phyloP scores from a whole-genome alignment of 2,888 invertebrate species.

The Drosophila sordidula region DNA sequence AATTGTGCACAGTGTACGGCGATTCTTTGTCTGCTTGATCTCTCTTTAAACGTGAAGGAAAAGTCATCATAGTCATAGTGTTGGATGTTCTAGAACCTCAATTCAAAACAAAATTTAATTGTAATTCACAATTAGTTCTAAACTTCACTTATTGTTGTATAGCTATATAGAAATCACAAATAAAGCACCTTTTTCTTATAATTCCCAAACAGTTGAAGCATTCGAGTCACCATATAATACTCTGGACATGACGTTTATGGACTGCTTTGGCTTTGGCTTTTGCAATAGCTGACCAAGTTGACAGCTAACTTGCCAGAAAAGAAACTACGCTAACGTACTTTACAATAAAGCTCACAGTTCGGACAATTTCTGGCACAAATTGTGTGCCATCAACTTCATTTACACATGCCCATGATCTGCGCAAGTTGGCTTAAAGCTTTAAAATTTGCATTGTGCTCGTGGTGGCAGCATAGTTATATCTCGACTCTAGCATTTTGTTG shows the following conservation, averaged over 20 bases:
- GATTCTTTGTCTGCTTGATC: constrained; percentile 28
- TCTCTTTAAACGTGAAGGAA: constrained; percentile 1
- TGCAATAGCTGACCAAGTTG: constrained; percentile 11
- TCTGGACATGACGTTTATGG: not conserved
- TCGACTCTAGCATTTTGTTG: constrained; percentile 37
- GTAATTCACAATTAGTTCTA: not conserved
- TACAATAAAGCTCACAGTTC: not conserved
- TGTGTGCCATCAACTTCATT: constrained; percentile 14
- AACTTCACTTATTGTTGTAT: no score
- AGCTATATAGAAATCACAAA: no score
- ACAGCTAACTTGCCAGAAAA: not conserved
- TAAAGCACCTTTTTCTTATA: not conserved
- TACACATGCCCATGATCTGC: constrained; percentile 19
- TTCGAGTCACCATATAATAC: no score
- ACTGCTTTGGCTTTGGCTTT: not conserved
- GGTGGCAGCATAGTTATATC: constrained; percentile 25
- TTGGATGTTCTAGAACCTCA: constrained; percentile 8
- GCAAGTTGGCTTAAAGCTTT: constrained; percentile 11
- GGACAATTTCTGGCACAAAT: constrained; percentile 1
- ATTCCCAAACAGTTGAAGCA: not conserved
- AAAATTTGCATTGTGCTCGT: constrained; percentile 13
- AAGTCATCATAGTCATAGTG: constrained; percentile 1
- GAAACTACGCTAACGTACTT: not conserved
- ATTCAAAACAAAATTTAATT: not conserved
- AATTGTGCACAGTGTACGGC: constrained; percentile 4